These are phyloP conservation scores for Cacoxenus indagator DNA, from an alignment of 2,888 invertebrate species.

Conservation along the genomic window DNA sequence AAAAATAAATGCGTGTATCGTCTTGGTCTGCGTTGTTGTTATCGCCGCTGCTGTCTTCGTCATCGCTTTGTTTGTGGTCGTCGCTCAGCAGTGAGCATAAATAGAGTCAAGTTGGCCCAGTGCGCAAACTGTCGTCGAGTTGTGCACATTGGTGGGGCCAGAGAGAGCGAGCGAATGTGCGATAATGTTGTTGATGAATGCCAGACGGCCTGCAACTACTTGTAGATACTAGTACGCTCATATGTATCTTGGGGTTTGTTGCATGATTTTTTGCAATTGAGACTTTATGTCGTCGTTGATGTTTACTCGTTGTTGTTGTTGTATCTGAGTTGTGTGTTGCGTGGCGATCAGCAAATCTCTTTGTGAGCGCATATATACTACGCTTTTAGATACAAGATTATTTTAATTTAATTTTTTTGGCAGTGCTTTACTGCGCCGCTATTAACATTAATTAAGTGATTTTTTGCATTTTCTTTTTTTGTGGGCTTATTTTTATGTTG, in stretches of 20 bases:
- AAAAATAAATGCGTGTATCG: conserved; percentile 39
- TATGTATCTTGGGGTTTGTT: not conserved
- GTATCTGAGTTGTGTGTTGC: conserved; percentile 20
- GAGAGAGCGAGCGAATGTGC: conserved; percentile 30
- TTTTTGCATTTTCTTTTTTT: too few relatives aligned
- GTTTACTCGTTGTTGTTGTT: conserved; percentile 29
- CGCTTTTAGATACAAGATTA: too few relatives aligned
- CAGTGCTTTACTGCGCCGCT: too few relatives aligned
- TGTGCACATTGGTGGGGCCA: conserved; percentile 9
- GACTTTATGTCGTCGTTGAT: conserved; percentile 41
- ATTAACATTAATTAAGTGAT: not conserved
- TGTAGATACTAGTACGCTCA: not conserved
- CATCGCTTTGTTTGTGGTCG: too few relatives aligned
- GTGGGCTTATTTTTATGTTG: too few relatives aligned
- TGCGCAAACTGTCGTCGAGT: not conserved
- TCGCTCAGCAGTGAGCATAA: not conserved
- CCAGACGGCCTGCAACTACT: not conserved
- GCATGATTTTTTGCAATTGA: conserved; percentile 33
- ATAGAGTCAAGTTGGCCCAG: not conserved
- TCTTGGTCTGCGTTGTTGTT: not conserved
- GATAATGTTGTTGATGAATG: conserved; percentile 34
- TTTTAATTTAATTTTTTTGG: too few relatives aligned
- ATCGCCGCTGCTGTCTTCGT: too few relatives aligned
- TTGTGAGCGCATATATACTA: not conserved
- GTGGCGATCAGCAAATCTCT: not conserved